A percentile compares a stretch with the other conserved stretches of the same genome.
phyloP scores from a whole-genome alignment of 2,113 vertebrate genomes.

The Montifringilla adamsi region DNA sequence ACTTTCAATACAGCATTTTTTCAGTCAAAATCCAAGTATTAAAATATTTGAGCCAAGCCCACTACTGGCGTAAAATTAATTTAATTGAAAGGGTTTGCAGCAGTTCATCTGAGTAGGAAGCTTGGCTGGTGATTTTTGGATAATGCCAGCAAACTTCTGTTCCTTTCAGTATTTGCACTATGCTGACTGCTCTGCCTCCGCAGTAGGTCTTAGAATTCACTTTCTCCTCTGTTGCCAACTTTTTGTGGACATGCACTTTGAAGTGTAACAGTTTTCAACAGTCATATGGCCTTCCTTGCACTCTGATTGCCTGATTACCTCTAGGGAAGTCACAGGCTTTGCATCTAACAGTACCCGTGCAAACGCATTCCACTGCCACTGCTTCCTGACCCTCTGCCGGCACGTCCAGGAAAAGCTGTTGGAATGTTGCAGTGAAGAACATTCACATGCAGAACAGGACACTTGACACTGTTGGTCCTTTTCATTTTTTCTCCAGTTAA shows the following conservation, averaged over 20 bases:
- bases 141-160: neutral
- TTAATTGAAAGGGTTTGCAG: neutral
- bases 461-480: constrained; percentile 5
- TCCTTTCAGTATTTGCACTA: constrained; percentile 56
- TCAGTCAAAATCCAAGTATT: neutral
- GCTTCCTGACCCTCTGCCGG: constrained; percentile 31
- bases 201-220: constrained; percentile 46
- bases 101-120: neutral
- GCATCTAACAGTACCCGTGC: neutral
- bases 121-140: constrained; percentile 5
- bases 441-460: constrained; percentile 14
- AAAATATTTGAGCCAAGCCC: constrained; percentile 36
- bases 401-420: constrained; percentile 1
- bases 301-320: constrained; percentile 54
- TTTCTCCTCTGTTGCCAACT: constrained; percentile 45
- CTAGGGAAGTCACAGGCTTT: neutral
- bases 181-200: constrained; percentile 45
- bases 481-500: constrained; percentile 55
- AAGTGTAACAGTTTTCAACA: constrained; percentile 27
- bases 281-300: constrained; percentile 40
- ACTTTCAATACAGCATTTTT: constrained; percentile 7
- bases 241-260: constrained; percentile 43
- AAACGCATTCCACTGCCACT: constrained; percentile 40
- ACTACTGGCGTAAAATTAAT: neutral
- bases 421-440: constrained; percentile 24